Percentiles rank a stretch among this genome's conserved stretches.
Conservation (phyloP, 2,888 invertebrate genomes). For the Oxytorus armatus region DNA sequence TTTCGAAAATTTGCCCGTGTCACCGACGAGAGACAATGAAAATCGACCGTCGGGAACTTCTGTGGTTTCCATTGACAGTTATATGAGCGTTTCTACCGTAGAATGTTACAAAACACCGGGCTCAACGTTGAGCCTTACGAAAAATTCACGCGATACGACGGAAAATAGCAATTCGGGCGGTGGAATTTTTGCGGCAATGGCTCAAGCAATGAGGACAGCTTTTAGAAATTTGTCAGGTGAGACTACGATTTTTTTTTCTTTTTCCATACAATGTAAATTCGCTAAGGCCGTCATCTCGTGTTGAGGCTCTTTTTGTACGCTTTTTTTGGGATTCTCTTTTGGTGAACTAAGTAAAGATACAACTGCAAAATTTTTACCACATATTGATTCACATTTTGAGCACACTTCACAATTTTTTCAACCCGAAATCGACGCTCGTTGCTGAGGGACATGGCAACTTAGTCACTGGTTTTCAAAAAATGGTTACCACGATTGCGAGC, state of each 20-base stretch:
- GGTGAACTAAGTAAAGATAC: too few relatives aligned
- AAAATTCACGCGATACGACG: constrained; percentile 14
- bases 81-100: constrained; percentile 69
- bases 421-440: too few relatives aligned
- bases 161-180: constrained; percentile 43
- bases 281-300: too few relatives aligned
- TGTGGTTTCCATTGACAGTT: constrained; percentile 73
- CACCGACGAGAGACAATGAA: neutral
- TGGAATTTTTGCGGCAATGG: constrained; percentile 77
- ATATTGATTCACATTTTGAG: too few relatives aligned
- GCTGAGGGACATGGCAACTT: too few relatives aligned
- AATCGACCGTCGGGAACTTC: constrained; percentile 51
- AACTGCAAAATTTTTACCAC: too few relatives aligned
- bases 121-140: constrained; percentile 14
- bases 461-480: too few relatives aligned
- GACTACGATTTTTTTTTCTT: neutral
- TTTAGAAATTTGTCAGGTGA: constrained; percentile 78
- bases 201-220: constrained; percentile 77
- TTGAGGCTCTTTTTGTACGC: too few relatives aligned
- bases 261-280: too few relatives aligned
- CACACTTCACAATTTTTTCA: too few relatives aligned
- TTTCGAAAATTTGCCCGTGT: neutral
- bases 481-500: too few relatives aligned
- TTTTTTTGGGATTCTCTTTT: too few relatives aligned
- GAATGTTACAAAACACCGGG: constrained; percentile 64